Evolutionary conservation across 2,113 vertebrate species (phyloP).

Genomic region (Sardina pilchardus): DNA sequence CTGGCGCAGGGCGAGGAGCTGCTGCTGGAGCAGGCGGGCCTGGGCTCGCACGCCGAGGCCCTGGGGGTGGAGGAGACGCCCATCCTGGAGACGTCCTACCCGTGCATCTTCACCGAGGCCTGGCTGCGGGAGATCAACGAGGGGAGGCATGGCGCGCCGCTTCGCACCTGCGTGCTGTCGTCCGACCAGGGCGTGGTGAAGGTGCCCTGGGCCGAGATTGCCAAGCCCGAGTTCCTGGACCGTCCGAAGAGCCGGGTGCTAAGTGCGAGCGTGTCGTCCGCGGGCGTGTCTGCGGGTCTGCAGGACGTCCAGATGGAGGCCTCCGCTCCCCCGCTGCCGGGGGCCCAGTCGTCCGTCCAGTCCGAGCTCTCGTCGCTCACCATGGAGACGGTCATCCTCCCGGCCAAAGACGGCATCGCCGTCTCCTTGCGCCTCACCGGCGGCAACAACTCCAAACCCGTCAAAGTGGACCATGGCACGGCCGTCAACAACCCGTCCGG

Average conservation of each 20-base stretch:
- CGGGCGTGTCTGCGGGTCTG: too few relatives aligned
- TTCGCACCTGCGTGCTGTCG: slow-evolving; percentile 84
- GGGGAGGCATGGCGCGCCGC: slow-evolving; percentile 64
- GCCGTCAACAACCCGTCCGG: slow-evolving; percentile 52
- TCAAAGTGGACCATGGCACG: slow-evolving; percentile 75
- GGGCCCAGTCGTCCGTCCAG: slow-evolving; percentile 2
- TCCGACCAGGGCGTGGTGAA: slow-evolving; percentile 82
- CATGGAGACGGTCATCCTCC: slow-evolving; percentile 10
- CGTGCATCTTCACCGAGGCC: slow-evolving; percentile 82
- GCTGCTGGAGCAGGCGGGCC: slow-evolving; percentile 35
- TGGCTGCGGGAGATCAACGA: slow-evolving; percentile 85
- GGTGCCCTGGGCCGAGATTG: slow-evolving; percentile 80
- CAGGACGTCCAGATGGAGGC: slow-evolving; percentile 28
- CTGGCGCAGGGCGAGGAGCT: slow-evolving; percentile 66
- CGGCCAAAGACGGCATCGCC: slow-evolving; percentile 61
- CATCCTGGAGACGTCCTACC: slow-evolving; percentile 76
- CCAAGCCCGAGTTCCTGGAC: slow-evolving; percentile 82
- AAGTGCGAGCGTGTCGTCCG: slow-evolving; percentile 33
- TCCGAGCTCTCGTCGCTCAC: slow-evolving; percentile 30
- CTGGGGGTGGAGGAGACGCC: slow-evolving; percentile 79
- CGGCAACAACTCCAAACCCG: slow-evolving; percentile 73
- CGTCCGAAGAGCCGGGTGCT: slow-evolving; percentile 59
- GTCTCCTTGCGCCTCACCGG: slow-evolving; percentile 53
- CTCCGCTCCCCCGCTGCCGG: background rate
- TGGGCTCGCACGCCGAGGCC: slow-evolving; percentile 40